Base-by-base conservation (phyloP, 2,888 invertebrate genomes). In the Hoplodrina ambigua region DNA sequence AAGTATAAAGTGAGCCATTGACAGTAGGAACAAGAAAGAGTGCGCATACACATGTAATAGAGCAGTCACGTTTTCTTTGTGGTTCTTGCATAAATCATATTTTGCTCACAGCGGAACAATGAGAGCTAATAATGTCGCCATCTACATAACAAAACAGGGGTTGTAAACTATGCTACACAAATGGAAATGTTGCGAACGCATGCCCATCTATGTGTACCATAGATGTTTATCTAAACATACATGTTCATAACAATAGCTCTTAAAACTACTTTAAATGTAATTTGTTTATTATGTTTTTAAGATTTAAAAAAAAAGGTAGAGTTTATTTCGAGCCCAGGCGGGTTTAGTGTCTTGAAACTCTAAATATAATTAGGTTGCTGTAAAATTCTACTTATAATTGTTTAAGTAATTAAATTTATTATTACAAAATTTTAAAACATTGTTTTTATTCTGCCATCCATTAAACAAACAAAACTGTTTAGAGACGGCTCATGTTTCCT, bases 131-230 rank as follows among this genome's bases (percentile, higher is more conserved):
- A 88, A 86, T 86, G 84, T 82, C 75, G 75, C 71, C 82, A 93
- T 93, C 87, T 88, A 86, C 93, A 93, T 93, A 81, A 93, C 92
- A 93, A 93, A 90, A 88, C 85, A 85, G 81, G 85, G 85, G 79
- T 84, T 84, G 85, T 82, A 84, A 87, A 86, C 85, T 80, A 79
- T 78, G 78, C 74, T 77, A 83, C 78, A 81, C 83, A 84, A 84
- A 86, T 80, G 82, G 79, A 57, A 74, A 78, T 75, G 70, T 67
- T 59, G 68, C 78, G 62, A 80, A 72, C 81, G 76, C 79, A 81
- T 62, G 78, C 80, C 81, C 81, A 83, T 80, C 72, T 81, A 65
- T 49, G 64, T 71, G 54, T 72, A 54, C 69, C 71, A 60, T 69
- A 72, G 63, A 63, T 74, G 55, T 74, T 37, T 68, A 77, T 74